Percentiles rank a stretch among this genome's conserved stretches.
These are phyloP conservation scores for Lineus longissimus DNA, from an alignment of 1,140 invertebrate genomes.

Conservation along the genomic window DNA sequence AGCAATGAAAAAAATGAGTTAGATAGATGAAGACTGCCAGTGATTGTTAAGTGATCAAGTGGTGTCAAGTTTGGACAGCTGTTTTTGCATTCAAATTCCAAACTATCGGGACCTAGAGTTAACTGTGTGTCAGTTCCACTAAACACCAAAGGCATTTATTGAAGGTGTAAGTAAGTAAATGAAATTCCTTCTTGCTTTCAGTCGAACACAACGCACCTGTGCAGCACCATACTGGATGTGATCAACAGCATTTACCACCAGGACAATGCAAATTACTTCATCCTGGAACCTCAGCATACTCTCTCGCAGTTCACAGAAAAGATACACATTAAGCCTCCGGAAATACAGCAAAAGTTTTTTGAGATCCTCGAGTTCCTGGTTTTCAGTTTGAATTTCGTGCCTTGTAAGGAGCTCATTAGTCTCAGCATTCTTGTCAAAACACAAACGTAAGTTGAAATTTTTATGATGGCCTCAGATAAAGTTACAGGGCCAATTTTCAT, in stretches of 20 bases:
- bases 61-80: no score
- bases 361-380: constrained; percentile 93
- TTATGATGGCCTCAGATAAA: neutral
- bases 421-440: constrained; percentile 87
- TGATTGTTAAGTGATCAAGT: no score
- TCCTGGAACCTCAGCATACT: constrained; percentile 92
- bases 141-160: no score
- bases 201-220: constrained; percentile 66
- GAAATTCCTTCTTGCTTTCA: constrained; percentile 44
- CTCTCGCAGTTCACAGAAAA: constrained; percentile 93
- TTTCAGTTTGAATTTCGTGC: constrained; percentile 96
- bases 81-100: no score
- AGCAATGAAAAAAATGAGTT: no score
- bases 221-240: constrained; percentile 87
- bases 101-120: no score
- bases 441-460: constrained; percentile 52
- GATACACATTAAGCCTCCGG: constrained; percentile 81
- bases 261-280: constrained; percentile 98
- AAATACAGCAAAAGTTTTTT: constrained; percentile 94
- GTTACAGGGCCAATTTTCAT: constrained; percentile 1
- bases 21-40: no score
- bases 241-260: constrained; percentile 96
- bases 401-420: constrained; percentile 96
- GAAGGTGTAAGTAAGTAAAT: no score
- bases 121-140: no score